phyloP scores from a whole-genome alignment of 1,140 invertebrate genomes.

The Lamellibrachia luymesi region DNA sequence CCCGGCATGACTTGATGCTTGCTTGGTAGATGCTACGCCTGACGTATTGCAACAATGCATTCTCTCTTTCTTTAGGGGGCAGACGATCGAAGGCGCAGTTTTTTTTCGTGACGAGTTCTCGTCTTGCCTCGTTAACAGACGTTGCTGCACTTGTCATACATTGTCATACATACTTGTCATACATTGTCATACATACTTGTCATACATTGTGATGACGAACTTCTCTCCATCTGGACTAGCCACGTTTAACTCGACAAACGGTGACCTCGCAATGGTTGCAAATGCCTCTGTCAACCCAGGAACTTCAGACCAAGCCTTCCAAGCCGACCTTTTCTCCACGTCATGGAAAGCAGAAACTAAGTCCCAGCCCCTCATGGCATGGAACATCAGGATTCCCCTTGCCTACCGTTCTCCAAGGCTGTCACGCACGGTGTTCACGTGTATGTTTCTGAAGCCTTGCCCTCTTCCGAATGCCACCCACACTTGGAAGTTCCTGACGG shows the following conservation, averaged over 20 bases:
- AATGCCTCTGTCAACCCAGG: not conserved
- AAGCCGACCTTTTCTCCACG: not conserved
- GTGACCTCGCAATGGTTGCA: not conserved
- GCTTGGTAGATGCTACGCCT: not conserved
- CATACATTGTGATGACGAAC: too few species aligned
- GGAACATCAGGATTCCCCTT: not conserved
- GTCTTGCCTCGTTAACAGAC: constrained; percentile 28
- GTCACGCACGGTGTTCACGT: not conserved
- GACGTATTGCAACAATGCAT: not conserved
- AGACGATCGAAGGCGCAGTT: not conserved
- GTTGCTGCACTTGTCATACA: constrained; percentile 20
- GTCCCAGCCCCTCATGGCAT: not conserved
- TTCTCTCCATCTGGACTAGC: constrained; percentile 26
- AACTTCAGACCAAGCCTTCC: not conserved
- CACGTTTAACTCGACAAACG: constrained; percentile 5
- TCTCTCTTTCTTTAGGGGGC: not conserved
- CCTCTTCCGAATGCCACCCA: not conserved
- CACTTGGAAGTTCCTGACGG: not conserved
- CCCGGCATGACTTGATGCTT: not conserved
- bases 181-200: too few species aligned
- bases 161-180: too few species aligned
- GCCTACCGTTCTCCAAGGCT: not conserved
- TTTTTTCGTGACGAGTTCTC: constrained; percentile 19
- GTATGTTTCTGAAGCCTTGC: not conserved
- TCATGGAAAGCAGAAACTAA: not conserved